Evolutionary conservation across 2,113 vertebrate species (phyloP), one percentile per base, ranked within the genome.

Genomic region (Neolamprologus fasciatus): DNA sequence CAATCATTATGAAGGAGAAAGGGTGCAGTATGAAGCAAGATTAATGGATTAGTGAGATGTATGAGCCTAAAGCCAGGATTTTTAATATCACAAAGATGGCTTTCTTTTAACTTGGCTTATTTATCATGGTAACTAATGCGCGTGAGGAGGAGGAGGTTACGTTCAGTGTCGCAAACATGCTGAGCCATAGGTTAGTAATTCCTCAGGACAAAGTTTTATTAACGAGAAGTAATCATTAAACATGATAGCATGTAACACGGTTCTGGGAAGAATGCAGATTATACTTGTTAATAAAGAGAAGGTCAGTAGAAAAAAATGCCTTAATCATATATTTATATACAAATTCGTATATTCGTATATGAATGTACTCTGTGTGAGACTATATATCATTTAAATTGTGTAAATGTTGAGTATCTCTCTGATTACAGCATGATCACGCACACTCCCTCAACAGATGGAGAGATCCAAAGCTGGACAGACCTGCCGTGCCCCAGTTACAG

Each of bases 381-480:
- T 28, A 50, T 47, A 76, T 47, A 47, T 47, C 3, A 76, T 47
- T 76, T 47, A 28, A 28, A 28, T 19, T 31, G 23, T 33, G 21
- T 78, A 33, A 78, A 51, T 51, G 73, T n/a, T 51, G 73, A 31
- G 17, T 51, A 33, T 51, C 17, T 12, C 45, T 28, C 26, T 78
- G 0, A 13, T 50, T 33, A 78, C 73, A 51, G 73, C 17, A 8
- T 51, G 26, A 51, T 51, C 73, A 51, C 5, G 17, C 73, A 51
- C 17, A 33, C 26, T 78, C 10, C 26, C 26, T 78, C 45, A 51
- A 6, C 73, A 51, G 73, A 78, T 78, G 45, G 45, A 33, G 17
- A 33, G 45, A 33, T 51, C 73, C 45, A 51, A 78, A 78, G 73
- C 45, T 51, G 73, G 45, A 78, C 45, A 51, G 73, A 51, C 45